A percentile compares a stretch with the other conserved stretches of the same genome.
Evolutionary conservation across 2,888 invertebrate species (phyloP).

Genomic region (Ornithoptera priamus): DNA sequence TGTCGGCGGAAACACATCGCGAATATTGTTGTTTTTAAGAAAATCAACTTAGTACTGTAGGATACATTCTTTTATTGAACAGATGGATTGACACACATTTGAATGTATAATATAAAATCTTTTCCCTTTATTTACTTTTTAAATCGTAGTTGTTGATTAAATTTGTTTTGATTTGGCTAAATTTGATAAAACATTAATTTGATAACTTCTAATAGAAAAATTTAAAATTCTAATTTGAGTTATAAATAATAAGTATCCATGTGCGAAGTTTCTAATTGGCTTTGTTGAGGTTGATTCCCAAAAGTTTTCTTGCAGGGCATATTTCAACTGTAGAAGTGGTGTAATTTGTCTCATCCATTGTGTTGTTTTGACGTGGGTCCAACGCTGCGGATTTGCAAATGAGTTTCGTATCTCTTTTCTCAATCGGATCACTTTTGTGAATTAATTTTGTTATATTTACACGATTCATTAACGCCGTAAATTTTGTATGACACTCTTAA

Average conservation of each 20-base stretch:
- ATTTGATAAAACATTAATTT: not conserved
- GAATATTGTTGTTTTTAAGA: not conserved
- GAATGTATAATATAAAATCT: no score
- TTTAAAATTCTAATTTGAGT: not conserved
- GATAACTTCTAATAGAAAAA: not conserved
- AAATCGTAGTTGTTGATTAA: no score
- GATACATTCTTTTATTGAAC: no score
- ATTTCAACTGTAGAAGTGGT: slow-evolving; percentile 36
- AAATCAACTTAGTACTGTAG: not conserved
- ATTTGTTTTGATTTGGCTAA: no score
- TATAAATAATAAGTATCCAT: slow-evolving; percentile 14
- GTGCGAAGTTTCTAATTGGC: slow-evolving; percentile 28
- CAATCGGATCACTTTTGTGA: slow-evolving; percentile 50
- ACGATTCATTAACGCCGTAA: not conserved
- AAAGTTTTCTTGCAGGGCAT: slow-evolving; percentile 37
- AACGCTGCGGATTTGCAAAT: slow-evolving; percentile 50
- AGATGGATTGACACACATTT: no score
- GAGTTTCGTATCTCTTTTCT: slow-evolving; percentile 51
- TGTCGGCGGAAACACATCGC: not conserved
- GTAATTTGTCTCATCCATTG: slow-evolving; percentile 45
- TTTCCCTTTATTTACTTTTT: no score
- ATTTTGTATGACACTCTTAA: not conserved
- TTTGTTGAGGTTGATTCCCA: slow-evolving; percentile 31
- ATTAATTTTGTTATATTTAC: slow-evolving; percentile 22
- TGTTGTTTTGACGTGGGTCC: slow-evolving; percentile 45